A percentile compares a stretch with the other conserved stretches of the same genome.
Evolutionary conservation across 2,888 invertebrate species (phyloP).

Genomic region (Leucophora obtusa): DNA sequence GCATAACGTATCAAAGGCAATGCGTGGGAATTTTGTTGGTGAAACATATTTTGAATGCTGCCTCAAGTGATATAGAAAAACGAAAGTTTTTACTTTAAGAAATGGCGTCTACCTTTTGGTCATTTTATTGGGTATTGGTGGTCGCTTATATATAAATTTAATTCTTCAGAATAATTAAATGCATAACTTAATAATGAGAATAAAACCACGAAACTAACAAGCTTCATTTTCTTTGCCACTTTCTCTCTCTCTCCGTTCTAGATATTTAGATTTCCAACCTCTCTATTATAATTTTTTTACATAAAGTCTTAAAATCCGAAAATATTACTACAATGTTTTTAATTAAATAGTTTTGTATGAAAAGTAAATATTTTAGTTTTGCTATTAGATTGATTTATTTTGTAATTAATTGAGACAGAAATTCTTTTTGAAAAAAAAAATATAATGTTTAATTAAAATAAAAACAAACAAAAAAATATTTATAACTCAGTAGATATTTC

Average conservation of each 20-base stretch:
- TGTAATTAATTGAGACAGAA: conserved; percentile 60
- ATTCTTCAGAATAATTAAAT: conserved; percentile 69
- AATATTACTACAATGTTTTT: conserved; percentile 15
- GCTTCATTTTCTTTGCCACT: conserved; percentile 36
- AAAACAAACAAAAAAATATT: conserved; percentile 43
- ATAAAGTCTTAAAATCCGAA: conserved; percentile 35
- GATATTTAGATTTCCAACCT: conserved; percentile 14
- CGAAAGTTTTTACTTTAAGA: conserved; percentile 78
- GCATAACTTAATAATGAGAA: conserved; percentile 48
- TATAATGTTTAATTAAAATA: conserved; percentile 61
- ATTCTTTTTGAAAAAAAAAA: conserved; percentile 53
- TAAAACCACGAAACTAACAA: conserved; percentile 36
- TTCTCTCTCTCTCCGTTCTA: conserved; percentile 2
- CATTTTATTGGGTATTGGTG: conserved; percentile 73
- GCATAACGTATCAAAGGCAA: conserved; percentile 96
- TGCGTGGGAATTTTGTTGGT: conserved; percentile 97
- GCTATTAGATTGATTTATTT: conserved; percentile 61
- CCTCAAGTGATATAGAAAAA: conserved; percentile 88
- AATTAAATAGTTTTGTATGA: conserved; percentile 48
- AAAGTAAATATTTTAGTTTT: conserved; percentile 55
- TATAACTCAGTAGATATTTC: conserved; percentile 48
- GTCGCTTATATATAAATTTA: conserved; percentile 78
- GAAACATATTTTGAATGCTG: conserved; percentile 96
- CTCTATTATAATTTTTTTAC: neutral
- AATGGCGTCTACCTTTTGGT: conserved; percentile 75